Base-by-base conservation (phyloP, 2,888 invertebrate genomes). In the Stratiomys singularior region DNA sequence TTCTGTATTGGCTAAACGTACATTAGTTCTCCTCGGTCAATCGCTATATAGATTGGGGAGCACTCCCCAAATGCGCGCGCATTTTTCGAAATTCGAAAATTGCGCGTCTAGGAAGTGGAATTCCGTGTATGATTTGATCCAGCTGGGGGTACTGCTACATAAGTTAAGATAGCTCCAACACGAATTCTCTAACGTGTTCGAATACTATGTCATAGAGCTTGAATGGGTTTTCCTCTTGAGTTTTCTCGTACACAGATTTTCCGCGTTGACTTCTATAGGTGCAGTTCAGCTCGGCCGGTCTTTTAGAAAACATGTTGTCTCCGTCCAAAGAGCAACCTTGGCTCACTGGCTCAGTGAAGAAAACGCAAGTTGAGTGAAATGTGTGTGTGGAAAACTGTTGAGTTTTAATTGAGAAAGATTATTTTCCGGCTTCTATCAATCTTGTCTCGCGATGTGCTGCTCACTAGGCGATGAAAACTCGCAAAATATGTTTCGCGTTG, bases 221-320 rank as follows among this genome's bases (percentile, higher is more conserved):
- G 21, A 58, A 56, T 71, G 52, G 52, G 18, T 52, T 72, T 69
- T 72, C 30, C 72, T 72, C 72, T 30, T 30, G 72, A 52, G 9
- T 58, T 27, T 18, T 52, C 46, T 25, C 18, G 27, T 27, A 27
- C 47, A 25, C n/a, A 69, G 69, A 69, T 72, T 72, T 72, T 52
- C 71, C 71, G 56, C 52, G 71, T 5, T 56, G 52, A 18, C 27
- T 27, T 46, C 28, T 11, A 9, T 44, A n/a, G 13, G 37, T 67
- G 58, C 74, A 74, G 74, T 74, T 60, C 25, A 30, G 74, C 44
- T 74, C 58, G 74, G 74, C 74, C 60, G 74, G 74, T 74, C 74
- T 74, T 60, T 58, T 37, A 37, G 74, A 23, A 74, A 44, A 58
- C 58, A 74, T 60, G 58, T 44, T 74, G 18, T 21, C 47, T 25